Base-by-base conservation (phyloP, 2,113 vertebrate species). In the Pyrgilauda ruficollis region DNA sequence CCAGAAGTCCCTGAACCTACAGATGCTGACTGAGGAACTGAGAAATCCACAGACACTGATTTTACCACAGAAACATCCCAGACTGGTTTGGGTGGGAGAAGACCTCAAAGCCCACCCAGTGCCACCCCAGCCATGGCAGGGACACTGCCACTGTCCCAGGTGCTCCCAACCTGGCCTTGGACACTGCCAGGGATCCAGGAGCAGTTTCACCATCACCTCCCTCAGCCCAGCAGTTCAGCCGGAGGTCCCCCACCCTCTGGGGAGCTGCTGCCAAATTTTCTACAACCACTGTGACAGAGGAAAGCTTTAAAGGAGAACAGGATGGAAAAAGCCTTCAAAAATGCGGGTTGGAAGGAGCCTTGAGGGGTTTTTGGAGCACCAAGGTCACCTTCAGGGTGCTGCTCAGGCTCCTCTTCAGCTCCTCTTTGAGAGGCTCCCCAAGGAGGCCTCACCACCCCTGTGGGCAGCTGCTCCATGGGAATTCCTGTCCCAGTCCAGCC, bases 201-300 rank as follows among this genome's bases (percentile, higher is more conserved):
- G n/a, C n/a, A n/a, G n/a, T n/a, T 8, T 9, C 69, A 52, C 31
- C 78, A 24, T 4, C 62, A 12, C 43, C 76, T 50, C 47, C 74
- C 75, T 63, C 4, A 3, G 11, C 47, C 81, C 58, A 10, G 22
- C 53, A 21, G 33, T 5, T 61, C 3, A 23, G 16, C 15, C 14
- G 44, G 10, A 23, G 37, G 6, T 49, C 27, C 15, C 61, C 33
- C 47, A 15, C 12, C 24, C 84, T 6, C 76, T 18, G 47, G 52
- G 59, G 58, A 67, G 8, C 58, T 37, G 53, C 37, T 18, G 63
- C 10, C 28, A 6, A 11, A 44, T 10, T 4, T 31, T 11, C 64
- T 18, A 18, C 61, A 24, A 4, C 9, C 37, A 4, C 31, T 2
- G 13, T 0, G 56, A 12, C 21, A 26, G 22, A n/a, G 39, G 3